Evolutionary conservation across 2,113 vertebrate species (phyloP).

Genomic region (Apaloderma vittatum): DNA sequence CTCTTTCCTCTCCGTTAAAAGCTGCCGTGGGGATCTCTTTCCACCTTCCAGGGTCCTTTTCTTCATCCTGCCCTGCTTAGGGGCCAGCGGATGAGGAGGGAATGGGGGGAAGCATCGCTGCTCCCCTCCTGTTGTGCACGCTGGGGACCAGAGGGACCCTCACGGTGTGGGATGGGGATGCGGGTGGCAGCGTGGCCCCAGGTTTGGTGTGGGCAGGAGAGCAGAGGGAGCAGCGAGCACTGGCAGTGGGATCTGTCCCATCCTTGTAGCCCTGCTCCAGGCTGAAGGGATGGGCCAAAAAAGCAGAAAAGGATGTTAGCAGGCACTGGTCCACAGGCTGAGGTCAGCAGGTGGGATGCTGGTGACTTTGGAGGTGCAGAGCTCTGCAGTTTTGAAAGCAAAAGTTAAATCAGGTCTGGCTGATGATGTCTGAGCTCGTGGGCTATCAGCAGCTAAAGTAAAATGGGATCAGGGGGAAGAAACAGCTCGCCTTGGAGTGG

Average conservation of each 20-base stretch:
- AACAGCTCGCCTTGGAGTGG: neutral
- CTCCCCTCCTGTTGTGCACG: neutral
- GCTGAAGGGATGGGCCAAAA: neutral
- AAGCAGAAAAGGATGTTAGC: neutral
- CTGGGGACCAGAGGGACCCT: neutral
- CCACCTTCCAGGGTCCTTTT: neutral
- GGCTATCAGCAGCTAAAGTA: neutral
- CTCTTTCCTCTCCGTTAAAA: neutral
- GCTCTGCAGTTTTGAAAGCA: neutral
- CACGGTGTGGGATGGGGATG: rapidly evolving
- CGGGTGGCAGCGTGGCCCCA: rapidly evolving
- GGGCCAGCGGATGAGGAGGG: no score
- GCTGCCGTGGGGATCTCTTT: neutral
- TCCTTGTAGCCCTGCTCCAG: neutral
- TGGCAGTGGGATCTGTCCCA: rapidly evolving
- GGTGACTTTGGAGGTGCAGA: neutral
- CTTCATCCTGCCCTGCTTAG: neutral
- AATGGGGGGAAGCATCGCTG: neutral
- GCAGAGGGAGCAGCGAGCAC: neutral
- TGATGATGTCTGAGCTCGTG: neutral
- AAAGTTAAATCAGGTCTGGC: neutral
- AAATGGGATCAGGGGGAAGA: neutral
- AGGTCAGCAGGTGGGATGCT: neutral
- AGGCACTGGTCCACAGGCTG: rapidly evolving
- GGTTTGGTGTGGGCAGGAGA: neutral